Conservation (phyloP, 2,888 invertebrate genomes). For the Amorpha juglandis region DNA sequence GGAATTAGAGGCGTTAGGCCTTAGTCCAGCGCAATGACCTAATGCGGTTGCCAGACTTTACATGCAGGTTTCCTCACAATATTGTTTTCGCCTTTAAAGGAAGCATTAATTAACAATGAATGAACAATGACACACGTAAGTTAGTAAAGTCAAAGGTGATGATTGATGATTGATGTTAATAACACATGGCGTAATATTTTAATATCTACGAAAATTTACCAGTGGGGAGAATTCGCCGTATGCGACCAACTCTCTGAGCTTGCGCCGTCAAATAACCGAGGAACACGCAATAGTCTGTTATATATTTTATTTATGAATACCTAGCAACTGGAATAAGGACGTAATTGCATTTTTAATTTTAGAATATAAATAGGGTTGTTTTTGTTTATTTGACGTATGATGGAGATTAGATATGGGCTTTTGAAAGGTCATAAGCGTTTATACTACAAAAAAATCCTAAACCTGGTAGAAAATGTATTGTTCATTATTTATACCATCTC, state of each 20-base stretch:
- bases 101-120: too few relatives aligned
- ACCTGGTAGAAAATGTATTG: too few relatives aligned
- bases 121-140: too few relatives aligned
- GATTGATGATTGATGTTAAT: too few relatives aligned
- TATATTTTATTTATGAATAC: not conserved
- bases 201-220: not conserved
- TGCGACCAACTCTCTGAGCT: not conserved
- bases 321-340: not conserved
- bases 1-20: too few relatives aligned
- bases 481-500: too few relatives aligned
- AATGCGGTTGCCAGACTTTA: too few relatives aligned
- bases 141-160: too few relatives aligned
- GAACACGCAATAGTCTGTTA: not conserved
- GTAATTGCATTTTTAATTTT: conserved; percentile 12
- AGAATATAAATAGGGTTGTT: not conserved
- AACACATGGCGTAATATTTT: not conserved
- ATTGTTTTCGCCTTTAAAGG: too few relatives aligned
- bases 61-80: too few relatives aligned
- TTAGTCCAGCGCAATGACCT: too few relatives aligned
- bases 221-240: not conserved
- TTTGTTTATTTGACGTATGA: not conserved
- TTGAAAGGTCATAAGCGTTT: not conserved
- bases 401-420: not conserved
- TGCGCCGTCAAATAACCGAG: not conserved
- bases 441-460: too few relatives aligned